Evolutionary conservation across 2,113 vertebrate genomes (phyloP).

Genomic region (Crypturellus undulatus): DNA sequence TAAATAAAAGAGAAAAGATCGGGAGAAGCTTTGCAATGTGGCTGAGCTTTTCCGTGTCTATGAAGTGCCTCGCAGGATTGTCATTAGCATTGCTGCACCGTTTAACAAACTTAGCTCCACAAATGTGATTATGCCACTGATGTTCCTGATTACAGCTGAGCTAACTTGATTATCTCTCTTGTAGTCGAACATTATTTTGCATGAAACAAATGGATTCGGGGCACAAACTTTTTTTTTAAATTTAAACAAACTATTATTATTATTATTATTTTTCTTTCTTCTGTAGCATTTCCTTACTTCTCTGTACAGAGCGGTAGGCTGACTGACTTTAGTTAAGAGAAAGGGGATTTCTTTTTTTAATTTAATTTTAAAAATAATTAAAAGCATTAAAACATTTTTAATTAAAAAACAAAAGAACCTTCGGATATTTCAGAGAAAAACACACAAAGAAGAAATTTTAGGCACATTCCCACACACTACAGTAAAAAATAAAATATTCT

Average conservation of each 20-base stretch:
- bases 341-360: background rate
- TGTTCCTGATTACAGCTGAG: background rate
- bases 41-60: background rate
- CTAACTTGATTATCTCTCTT: background rate
- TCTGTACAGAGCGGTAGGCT: background rate
- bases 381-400: no score
- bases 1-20: background rate
- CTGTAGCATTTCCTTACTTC: background rate
- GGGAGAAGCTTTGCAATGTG: background rate
- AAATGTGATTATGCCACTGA: background rate
- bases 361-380: background rate
- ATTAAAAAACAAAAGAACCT: background rate
- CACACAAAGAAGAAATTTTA: background rate
- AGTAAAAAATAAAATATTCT: background rate
- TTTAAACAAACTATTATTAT: no score
- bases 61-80: fast-evolving
- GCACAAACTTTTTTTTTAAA: background rate
- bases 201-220: background rate
- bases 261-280: no score
- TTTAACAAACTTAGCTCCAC: background rate
- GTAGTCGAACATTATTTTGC: background rate
- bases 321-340: background rate
- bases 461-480: background rate
- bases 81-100: background rate
- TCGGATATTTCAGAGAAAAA: background rate